Evolutionary conservation across 2,113 vertebrate genomes (phyloP).

Genomic region (Crotalus tigris): DNA sequence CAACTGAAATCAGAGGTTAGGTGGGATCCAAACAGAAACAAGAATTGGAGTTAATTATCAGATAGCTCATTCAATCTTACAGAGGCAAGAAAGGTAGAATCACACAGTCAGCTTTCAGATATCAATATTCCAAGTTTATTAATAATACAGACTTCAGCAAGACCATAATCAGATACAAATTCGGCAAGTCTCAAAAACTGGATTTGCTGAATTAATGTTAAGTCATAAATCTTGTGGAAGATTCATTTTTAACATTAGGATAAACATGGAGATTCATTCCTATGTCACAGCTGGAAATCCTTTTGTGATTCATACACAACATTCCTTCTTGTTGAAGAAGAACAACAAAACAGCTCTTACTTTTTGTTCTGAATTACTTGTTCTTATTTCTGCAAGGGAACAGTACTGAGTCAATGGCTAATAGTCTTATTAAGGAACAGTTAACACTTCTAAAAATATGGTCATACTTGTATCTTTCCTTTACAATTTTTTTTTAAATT

Average conservation of each 20-base stretch:
- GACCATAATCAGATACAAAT: not conserved
- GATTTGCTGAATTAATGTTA: not conserved
- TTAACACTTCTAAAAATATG: not conserved
- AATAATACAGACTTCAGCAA: not conserved
- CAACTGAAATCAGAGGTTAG: conserved; percentile 67
- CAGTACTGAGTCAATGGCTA: not conserved
- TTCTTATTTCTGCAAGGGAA: not conserved
- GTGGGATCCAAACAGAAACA: not conserved
- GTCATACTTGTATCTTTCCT: not conserved
- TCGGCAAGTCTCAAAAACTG: not conserved
- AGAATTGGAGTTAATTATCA: not conserved
- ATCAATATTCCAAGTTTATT: not conserved
- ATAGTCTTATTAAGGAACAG: not conserved
- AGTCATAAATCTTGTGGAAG: not conserved
- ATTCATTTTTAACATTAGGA: not conserved
- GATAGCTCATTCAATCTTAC: not conserved
- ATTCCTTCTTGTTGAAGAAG: not conserved
- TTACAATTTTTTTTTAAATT: not conserved
- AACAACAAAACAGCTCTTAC: not conserved
- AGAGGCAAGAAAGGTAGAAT: not conserved
- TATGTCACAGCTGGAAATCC: not conserved
- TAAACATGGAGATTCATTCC: not conserved
- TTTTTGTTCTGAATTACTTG: not conserved
- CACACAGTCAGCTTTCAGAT: not conserved
- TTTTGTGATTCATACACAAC: not conserved